Evolutionary conservation across 2,797 vertebrate species (phyloP), one percentile per base, ranked within the genome.

Genomic region (Passerculus sandwichensis): DNA sequence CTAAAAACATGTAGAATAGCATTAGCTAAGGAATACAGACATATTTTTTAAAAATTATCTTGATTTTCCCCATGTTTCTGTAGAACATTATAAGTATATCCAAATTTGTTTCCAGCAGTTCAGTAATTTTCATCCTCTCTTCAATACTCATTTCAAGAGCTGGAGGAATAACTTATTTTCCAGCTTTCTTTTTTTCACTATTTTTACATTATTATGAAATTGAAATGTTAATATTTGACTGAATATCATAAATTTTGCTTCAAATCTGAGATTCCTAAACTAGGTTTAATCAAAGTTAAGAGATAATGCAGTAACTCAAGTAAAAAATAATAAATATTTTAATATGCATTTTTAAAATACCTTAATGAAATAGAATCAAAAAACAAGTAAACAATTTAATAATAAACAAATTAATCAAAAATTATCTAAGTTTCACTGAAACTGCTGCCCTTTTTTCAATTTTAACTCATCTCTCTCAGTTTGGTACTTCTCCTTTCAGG

Each of bases 1-100:
- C 54, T 66, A 88, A 72, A 72, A 71, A 65, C 53, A n/a, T 0
- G 15, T 10, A 47, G 34, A 83, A 54, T 18, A 69, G 6, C 27
- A 72, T 12, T 14, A 85, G 50, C 13, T 57, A 30, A 72, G 21
- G n/a, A 69, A 80, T 34, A 45, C 1, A 69, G 19, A 30, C 1
- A 10, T 7, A 38, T 25, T n/a, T 4, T 5, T 5, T 3, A 3
- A 29, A 23, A 20, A 2, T 1, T 2, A 7, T 64, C 18, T 57
- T 20, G 8, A 6, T 77, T 77, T 69, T 71, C 42, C 22, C 27
- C 9, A 4, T 42, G 6, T 57, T 82, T 89, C 32, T 19, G 3
- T 34, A 48, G 19, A 77, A 82, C 2, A 2, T 15, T 67, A 9
- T 19, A 78, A 90, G 20, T 2, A 0, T 5, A 65, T 9, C 23